A percentile compares a stretch with the other conserved stretches of the same genome.
Evolutionary conservation across 53 echinoderm and acorn worm genomes (phyloP).

Genomic region (Patiria pectinifera): DNA sequence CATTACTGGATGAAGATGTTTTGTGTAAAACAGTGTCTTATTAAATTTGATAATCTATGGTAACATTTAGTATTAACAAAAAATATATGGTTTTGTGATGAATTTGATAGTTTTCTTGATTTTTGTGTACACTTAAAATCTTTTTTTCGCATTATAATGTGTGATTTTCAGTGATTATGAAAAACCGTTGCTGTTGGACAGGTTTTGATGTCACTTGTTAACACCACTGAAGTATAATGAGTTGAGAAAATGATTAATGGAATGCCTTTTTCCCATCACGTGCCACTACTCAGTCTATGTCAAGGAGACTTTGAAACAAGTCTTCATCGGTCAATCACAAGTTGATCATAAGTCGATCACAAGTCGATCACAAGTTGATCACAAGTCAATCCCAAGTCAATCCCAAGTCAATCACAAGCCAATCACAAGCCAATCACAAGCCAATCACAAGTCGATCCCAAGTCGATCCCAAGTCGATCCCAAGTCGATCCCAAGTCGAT

Average conservation of each 20-base stretch:
- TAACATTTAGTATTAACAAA: too few species aligned
- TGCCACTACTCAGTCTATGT: background rate
- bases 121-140: background rate
- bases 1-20: background rate
- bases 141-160: background rate
- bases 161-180: constrained; percentile 24
- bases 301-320: too few species aligned
- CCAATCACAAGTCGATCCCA: too few species aligned
- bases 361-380: too few species aligned
- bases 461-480: too few species aligned
- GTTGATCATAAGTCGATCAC: too few species aligned
- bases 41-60: constrained; percentile 18
- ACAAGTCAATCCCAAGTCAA: too few species aligned
- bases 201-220: constrained; percentile 47
- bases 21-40: constrained; percentile 34
- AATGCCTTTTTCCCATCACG: background rate
- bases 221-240: background rate
- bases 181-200: background rate
- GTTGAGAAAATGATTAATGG: background rate
- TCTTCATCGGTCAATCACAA: too few species aligned
- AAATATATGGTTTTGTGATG: too few species aligned
- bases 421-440: too few species aligned
- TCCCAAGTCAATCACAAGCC: too few species aligned
- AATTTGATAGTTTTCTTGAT: background rate
- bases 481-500: too few species aligned